Evolutionary conservation across 2,888 invertebrate species (phyloP).

Genomic region (Deroplatys truncata): DNA sequence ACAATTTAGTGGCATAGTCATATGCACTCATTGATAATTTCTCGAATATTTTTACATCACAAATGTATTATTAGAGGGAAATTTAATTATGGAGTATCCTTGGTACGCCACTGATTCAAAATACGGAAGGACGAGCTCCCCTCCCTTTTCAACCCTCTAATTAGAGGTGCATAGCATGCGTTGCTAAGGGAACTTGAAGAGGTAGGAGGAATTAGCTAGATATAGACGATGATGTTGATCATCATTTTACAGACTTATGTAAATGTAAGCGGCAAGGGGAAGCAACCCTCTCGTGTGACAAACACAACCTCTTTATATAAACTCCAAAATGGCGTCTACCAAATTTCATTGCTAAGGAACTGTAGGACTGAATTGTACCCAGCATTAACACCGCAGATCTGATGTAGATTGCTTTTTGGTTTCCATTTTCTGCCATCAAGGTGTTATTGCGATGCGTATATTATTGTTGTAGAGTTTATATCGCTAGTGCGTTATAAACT

Average conservation of each 20-base stretch:
- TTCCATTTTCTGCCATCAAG: too few relatives aligned
- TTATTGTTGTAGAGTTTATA: too few relatives aligned
- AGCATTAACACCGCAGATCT: too few relatives aligned
- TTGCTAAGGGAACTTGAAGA: slow-evolving; percentile 11
- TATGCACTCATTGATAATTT: too few relatives aligned
- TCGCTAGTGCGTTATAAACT: too few relatives aligned
- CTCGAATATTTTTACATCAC: too few relatives aligned
- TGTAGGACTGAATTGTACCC: too few relatives aligned
- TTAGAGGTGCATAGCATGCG: neutral
- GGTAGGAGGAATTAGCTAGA: slow-evolving; percentile 5
- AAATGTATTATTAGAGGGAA: too few relatives aligned
- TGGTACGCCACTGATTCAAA: neutral
- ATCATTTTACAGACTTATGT: neutral
- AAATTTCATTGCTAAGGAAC: neutral
- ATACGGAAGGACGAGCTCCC: neutral
- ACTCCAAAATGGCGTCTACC: neutral
- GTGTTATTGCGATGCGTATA: too few relatives aligned
- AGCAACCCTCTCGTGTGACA: neutral
- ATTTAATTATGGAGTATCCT: too few relatives aligned
- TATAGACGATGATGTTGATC: neutral
- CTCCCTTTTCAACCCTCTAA: neutral
- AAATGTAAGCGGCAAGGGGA: neutral
- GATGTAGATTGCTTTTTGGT: too few relatives aligned
- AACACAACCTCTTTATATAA: neutral
- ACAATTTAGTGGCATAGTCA: too few relatives aligned